phyloP scores from a whole-genome alignment of 1,140 invertebrate species.

The Matsumurasca onukii region DNA sequence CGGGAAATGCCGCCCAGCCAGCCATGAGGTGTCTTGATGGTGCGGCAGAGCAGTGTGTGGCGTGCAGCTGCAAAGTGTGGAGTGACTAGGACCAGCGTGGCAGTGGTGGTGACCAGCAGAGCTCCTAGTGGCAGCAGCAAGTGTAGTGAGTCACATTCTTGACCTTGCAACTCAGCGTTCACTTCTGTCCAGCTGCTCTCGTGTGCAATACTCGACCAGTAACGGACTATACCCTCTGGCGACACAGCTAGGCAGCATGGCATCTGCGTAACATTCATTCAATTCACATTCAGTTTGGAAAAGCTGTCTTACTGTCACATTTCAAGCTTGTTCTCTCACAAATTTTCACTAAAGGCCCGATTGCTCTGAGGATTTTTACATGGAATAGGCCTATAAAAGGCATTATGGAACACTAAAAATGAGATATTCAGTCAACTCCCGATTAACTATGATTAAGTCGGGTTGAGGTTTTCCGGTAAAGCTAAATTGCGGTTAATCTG shows the following conservation, averaged over 20 bases:
- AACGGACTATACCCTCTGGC: conserved; percentile 87
- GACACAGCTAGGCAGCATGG: conserved; percentile 90
- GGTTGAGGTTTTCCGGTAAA: too few relatives aligned
- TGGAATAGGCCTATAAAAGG: too few relatives aligned
- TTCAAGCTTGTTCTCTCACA: too few relatives aligned
- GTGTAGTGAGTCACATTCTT: conserved; percentile 69
- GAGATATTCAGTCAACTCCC: too few relatives aligned
- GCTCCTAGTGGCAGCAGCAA: conserved; percentile 71
- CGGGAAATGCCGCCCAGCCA: conserved; percentile 87
- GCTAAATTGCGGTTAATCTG: too few relatives aligned
- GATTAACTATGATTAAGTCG: too few relatives aligned
- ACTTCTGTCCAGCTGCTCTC: conserved; percentile 84
- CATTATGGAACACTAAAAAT: too few relatives aligned
- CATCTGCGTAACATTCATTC: too few relatives aligned
- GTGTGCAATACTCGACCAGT: conserved; percentile 88
- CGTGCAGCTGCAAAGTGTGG: conserved; percentile 52
- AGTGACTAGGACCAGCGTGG: conserved; percentile 79
- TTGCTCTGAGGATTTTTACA: too few relatives aligned
- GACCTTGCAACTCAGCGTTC: conserved; percentile 72
- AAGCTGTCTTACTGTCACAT: too few relatives aligned
- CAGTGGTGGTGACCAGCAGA: conserved; percentile 88
- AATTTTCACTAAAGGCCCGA: too few relatives aligned
- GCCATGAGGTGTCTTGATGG: conserved; percentile 74
- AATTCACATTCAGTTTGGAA: too few relatives aligned
- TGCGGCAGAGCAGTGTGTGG: conserved; percentile 68